Conservation (phyloP, 2,113 vertebrate genomes). For the Lonchura striata region DNA sequence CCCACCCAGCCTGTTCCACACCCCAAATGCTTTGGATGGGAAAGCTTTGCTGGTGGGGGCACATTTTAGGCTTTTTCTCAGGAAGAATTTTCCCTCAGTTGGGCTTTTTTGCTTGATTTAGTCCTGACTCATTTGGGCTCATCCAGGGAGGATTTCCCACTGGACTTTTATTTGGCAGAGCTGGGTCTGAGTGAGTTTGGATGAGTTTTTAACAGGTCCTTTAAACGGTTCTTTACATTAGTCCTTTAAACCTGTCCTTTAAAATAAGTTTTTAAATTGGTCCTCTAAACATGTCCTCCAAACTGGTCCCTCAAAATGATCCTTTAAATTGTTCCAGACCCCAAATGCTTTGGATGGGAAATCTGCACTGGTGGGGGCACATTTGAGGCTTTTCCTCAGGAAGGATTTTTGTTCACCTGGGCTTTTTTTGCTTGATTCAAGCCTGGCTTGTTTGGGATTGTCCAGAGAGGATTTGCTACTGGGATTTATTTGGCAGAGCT, state of each 20-base stretch:
- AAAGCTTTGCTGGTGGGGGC: background rate
- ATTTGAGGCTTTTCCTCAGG: background rate
- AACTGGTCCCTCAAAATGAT: no score
- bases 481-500: background rate
- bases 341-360: background rate
- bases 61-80: background rate
- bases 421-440: background rate
- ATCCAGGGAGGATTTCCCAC: background rate
- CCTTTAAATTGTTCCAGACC: background rate
- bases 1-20: background rate
- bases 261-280: no score
- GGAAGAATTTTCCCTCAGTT: background rate
- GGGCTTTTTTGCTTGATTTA: background rate
- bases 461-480: background rate
- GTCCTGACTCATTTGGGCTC: background rate
- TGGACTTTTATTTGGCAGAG: background rate
- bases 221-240: no score
- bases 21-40: background rate
- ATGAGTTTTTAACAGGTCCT: background rate
- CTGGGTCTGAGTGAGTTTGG: no score
- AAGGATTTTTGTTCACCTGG: background rate
- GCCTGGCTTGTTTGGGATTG: background rate
- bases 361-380: background rate
- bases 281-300: no score
- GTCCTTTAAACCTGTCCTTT: no score